Conservation (phyloP, 37 sponge, comb jelly and placozoan genomes). For the Hormiphora californensis region DNA sequence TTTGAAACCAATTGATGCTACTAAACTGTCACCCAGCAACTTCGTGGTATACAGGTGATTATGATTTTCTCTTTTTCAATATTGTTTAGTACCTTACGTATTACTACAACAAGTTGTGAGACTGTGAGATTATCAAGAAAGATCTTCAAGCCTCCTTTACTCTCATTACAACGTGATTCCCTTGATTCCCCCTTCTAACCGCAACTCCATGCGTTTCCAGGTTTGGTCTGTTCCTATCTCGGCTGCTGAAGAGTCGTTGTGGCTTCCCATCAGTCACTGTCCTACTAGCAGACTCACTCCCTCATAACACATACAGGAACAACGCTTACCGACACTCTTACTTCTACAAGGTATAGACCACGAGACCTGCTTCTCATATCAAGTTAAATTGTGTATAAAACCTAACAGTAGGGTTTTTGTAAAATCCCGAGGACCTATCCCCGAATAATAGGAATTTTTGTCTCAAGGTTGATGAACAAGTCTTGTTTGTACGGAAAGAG, state of each 20-base stretch:
- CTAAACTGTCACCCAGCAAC: constrained; percentile 56
- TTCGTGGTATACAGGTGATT: constrained; percentile 57
- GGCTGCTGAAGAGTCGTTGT: constrained; percentile 5
- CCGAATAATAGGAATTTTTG: not conserved
- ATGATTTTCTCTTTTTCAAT: too few relatives aligned
- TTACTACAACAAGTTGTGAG: too few relatives aligned
- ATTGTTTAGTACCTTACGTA: too few relatives aligned
- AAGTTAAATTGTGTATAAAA: not conserved
- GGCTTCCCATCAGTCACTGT: constrained; percentile 55
- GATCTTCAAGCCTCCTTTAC: too few relatives aligned
- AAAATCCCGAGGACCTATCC: not conserved
- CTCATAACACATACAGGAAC: constrained; percentile 56
- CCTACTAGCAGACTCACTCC: constrained; percentile 56
- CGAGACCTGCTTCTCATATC: not conserved
- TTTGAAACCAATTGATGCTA: constrained; percentile 46
- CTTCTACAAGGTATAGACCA: constrained; percentile 41
- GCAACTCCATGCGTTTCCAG: too few relatives aligned
- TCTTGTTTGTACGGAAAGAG: constrained; percentile 59
- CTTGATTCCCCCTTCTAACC: too few relatives aligned
- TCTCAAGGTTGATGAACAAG: not conserved
- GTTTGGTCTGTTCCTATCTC: constrained; percentile 56
- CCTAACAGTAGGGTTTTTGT: not conserved
- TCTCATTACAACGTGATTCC: too few relatives aligned
- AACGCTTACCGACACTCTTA: constrained; percentile 63
- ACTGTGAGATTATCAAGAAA: too few relatives aligned